Percentiles rank a stretch among this genome's conserved stretches.
phyloP scores from a whole-genome alignment of 2,113 vertebrate genomes.

The Dunckerocampus dactyliophorus region DNA sequence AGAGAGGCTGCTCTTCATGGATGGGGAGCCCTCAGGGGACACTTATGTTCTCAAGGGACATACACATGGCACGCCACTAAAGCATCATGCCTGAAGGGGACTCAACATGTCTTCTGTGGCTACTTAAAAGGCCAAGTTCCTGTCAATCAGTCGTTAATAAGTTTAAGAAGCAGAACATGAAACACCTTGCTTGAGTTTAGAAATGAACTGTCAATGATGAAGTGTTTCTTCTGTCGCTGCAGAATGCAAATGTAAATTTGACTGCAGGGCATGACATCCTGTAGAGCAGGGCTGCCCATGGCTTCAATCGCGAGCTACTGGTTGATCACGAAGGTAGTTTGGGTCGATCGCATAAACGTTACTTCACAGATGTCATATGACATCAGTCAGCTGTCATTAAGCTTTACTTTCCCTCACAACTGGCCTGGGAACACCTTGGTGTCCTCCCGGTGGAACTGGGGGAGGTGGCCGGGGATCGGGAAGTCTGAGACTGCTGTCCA shows the following conservation, averaged over 20 bases:
- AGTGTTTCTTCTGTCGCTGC: slow-evolving; percentile 17
- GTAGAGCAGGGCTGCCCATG: neutral
- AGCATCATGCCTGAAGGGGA: slow-evolving; percentile 8
- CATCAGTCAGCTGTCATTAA: too few relatives aligned
- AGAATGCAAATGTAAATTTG: slow-evolving; percentile 35
- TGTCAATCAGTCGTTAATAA: slow-evolving; percentile 3
- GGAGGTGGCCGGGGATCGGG: too few relatives aligned
- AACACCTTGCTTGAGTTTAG: neutral
- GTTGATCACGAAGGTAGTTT: too few relatives aligned
- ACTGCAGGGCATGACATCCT: slow-evolving; percentile 30
- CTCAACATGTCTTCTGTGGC: slow-evolving; percentile 2
- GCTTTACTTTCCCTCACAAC: too few relatives aligned
- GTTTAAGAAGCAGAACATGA: neutral
- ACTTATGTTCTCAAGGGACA: slow-evolving; percentile 44
- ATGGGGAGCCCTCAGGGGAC: slow-evolving; percentile 51
- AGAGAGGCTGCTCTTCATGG: slow-evolving; percentile 46
- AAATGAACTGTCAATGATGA: neutral
- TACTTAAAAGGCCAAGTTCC: slow-evolving; percentile 2
- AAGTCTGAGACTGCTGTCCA: too few relatives aligned
- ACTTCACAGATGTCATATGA: too few relatives aligned
- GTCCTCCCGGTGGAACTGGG: too few relatives aligned
- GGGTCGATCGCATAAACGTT: too few relatives aligned
- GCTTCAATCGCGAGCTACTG: too few relatives aligned
- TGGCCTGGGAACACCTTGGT: too few relatives aligned
- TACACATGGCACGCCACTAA: slow-evolving; percentile 17